Evolutionary conservation across 37 sponge, comb jelly and placozoan species (phyloP).

Genomic region (Beroe ovata): DNA sequence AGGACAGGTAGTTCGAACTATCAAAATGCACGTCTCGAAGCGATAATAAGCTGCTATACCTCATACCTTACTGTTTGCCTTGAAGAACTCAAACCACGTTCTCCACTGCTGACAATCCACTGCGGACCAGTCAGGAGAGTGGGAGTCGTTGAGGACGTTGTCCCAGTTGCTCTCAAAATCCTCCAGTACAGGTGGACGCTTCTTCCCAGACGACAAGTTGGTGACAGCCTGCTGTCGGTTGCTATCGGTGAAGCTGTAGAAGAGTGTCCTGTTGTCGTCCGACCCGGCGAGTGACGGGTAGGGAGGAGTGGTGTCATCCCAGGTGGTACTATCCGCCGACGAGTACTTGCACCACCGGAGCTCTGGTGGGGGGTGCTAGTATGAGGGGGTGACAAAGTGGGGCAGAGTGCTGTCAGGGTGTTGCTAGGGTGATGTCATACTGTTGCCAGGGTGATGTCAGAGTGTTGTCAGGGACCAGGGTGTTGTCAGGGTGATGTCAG

Average conservation of each 20-base stretch:
- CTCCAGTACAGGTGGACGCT: constrained; percentile 41
- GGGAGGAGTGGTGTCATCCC: background rate
- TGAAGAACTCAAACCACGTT: constrained; percentile 64
- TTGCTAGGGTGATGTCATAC: too few relatives aligned
- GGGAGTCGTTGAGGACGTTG: constrained; percentile 26
- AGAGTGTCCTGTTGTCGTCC: background rate
- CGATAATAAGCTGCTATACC: too few relatives aligned
- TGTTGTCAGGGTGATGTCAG: too few relatives aligned
- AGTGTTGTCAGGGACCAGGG: too few relatives aligned
- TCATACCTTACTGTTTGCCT: constrained; percentile 60
- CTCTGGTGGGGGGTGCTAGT: background rate
- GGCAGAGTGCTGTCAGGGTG: too few relatives aligned
- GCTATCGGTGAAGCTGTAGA: constrained; percentile 62
- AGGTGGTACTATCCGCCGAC: constrained; percentile 25
- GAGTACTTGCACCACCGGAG: constrained; percentile 64
- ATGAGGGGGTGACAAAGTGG: too few relatives aligned
- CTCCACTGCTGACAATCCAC: constrained; percentile 64
- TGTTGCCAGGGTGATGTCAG: too few relatives aligned
- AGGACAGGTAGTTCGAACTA: too few relatives aligned
- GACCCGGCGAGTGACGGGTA: background rate
- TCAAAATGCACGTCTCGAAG: too few relatives aligned
- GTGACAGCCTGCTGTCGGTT: background rate
- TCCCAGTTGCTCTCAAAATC: constrained; percentile 62
- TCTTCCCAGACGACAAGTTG: background rate
- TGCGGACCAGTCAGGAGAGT: constrained; percentile 41